phyloP scores from a whole-genome alignment of 2,888 invertebrate species.

The Nomada hirtipes region DNA sequence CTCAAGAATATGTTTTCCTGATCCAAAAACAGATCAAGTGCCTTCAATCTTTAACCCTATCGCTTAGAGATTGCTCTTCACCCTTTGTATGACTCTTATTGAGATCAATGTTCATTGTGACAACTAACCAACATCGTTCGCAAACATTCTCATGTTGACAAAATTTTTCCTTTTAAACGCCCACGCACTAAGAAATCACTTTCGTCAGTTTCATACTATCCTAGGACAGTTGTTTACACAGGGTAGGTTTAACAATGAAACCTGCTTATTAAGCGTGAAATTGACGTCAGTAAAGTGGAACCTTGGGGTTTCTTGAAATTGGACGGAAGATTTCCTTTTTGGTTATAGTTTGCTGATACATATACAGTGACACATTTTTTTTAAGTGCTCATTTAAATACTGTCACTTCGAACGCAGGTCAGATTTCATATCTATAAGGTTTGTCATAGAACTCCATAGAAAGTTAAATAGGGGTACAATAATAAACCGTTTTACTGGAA shows the following conservation, averaged over 20 bases:
- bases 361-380: slow-evolving; percentile 70
- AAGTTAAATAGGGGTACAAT: too few species aligned
- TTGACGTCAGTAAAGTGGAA: not conserved
- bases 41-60: slow-evolving; percentile 30
- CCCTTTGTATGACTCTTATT: not conserved
- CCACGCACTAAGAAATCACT: not conserved
- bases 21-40: slow-evolving; percentile 41
- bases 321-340: not conserved
- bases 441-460: too few species aligned
- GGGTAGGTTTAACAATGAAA: slow-evolving; percentile 52
- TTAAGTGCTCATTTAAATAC: too few species aligned
- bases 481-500: too few species aligned
- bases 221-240: slow-evolving; percentile 54
- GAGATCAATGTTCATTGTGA: not conserved
- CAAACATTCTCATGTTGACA: not conserved
- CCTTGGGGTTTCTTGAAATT: not conserved
- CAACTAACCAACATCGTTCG: not conserved
- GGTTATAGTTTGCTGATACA: slow-evolving; percentile 72
- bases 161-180: not conserved
- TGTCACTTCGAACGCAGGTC: too few species aligned
- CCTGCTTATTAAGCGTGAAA: slow-evolving; percentile 31
- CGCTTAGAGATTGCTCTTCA: not conserved
- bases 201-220: slow-evolving; percentile 36
- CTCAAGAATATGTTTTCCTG: slow-evolving; percentile 42
- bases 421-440: not conserved